Percentiles rank a stretch among this genome's conserved stretches.
Conservation (phyloP, 2,888 invertebrate species). For the Lochmaea capreae region DNA sequence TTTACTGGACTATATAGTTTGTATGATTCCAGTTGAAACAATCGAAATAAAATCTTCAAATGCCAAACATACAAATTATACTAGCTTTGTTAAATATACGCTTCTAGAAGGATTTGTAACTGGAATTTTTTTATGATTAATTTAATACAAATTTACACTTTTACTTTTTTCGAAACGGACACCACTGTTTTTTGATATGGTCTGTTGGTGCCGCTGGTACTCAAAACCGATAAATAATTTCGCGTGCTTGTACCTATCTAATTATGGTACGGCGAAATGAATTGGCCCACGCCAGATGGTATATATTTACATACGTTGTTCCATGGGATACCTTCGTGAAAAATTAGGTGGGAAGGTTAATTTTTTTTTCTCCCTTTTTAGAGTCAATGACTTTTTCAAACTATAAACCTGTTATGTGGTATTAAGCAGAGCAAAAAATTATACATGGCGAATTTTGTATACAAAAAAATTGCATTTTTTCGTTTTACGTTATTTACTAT, state of each 20-base stretch:
- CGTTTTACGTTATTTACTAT: neutral
- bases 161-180: too few species aligned
- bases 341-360: neutral
- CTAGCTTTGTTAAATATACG: too few species aligned
- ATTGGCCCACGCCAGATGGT: constrained; percentile 7
- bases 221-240: neutral
- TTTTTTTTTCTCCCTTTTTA: neutral
- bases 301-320: neutral
- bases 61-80: too few species aligned
- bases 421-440: neutral
- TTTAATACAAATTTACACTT: too few species aligned
- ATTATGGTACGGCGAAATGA: constrained; percentile 1
- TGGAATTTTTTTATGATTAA: too few species aligned
- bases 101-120: too few species aligned
- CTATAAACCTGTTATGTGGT: neutral
- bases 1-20: too few species aligned
- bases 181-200: neutral
- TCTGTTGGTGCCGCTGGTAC: neutral
- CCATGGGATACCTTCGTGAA: neutral
- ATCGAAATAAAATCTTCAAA: too few species aligned
- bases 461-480: neutral
- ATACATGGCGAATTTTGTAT: neutral
- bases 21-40: too few species aligned
- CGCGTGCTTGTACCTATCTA: neutral
- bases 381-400: constrained; percentile 6